Evolutionary conservation across 2,888 invertebrate genomes (phyloP).

Genomic region (Hermaeophaga mercurialis): DNA sequence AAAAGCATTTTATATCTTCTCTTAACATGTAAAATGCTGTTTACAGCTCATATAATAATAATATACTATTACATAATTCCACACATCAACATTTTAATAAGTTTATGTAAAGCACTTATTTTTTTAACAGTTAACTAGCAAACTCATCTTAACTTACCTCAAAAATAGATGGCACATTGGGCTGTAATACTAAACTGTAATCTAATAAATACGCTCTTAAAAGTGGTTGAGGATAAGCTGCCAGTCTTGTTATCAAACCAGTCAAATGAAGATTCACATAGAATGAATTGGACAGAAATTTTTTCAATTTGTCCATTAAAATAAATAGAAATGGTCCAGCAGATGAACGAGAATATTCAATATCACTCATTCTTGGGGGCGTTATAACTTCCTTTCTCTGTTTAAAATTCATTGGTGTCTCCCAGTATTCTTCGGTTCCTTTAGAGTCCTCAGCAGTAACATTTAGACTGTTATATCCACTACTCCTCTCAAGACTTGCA

Average conservation of each 20-base stretch:
- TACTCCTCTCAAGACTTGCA: conserved; percentile 75
- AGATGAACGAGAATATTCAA: conserved; percentile 55
- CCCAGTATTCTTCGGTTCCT: conserved; percentile 53
- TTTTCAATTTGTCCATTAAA: conserved; percentile 79
- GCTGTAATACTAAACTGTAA: conserved; percentile 83
- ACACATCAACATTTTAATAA: too few species aligned
- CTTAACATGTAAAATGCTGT: too few species aligned
- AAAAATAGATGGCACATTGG: conserved; percentile 87
- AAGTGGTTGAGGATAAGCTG: conserved; percentile 87
- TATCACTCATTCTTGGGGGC: conserved; percentile 55
- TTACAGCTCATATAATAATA: too few species aligned
- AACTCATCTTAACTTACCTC: conserved; percentile 66
- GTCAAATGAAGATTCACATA: conserved; percentile 87
- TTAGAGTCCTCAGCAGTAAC: conserved; percentile 62
- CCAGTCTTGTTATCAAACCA: conserved; percentile 82
- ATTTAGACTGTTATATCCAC: conserved; percentile 77
- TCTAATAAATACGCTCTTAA: conserved; percentile 87
- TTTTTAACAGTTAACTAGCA: too few species aligned
- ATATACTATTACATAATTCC: too few species aligned
- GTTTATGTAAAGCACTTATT: too few species aligned
- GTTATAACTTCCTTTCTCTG: conserved; percentile 33
- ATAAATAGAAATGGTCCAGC: conserved; percentile 82
- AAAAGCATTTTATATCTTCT: too few species aligned
- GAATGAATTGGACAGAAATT: conserved; percentile 82
- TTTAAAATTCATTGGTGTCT: conserved; percentile 50